These are phyloP conservation scores for Mola mola DNA, from an alignment of 2,113 vertebrate species.

Conservation along the genomic window DNA sequence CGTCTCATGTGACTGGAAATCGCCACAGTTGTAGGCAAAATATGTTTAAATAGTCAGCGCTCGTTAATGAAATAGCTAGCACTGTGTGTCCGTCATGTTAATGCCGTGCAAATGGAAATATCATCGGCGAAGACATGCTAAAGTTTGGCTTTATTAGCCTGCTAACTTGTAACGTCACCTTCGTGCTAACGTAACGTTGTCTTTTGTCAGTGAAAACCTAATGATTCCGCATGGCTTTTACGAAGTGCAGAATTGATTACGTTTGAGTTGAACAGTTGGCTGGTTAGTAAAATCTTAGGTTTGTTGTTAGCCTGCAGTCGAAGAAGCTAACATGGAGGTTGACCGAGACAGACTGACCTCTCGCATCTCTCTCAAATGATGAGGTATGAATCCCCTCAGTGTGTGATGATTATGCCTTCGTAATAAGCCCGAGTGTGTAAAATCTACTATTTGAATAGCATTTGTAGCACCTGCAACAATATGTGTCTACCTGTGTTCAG, in stretches of 20 bases:
- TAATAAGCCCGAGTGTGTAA: neutral
- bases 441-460: neutral
- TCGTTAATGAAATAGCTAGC: fast-evolving
- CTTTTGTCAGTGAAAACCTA: neutral
- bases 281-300: too few relatives aligned
- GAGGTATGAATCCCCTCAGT: slow-evolving; percentile 52
- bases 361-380: slow-evolving; percentile 11
- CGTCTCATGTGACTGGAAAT: neutral
- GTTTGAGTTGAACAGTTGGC: neutral
- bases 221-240: neutral
- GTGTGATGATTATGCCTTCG: neutral
- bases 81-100: neutral
- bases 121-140: slow-evolving; percentile 43
- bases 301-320: slow-evolving; percentile 18
- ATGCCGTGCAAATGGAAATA: neutral
- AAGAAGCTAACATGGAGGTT: slow-evolving; percentile 44
- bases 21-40: neutral
- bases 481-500: neutral
- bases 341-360: slow-evolving; percentile 27
- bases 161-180: slow-evolving; percentile 3
- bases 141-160: slow-evolving; percentile 19
- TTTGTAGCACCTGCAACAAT: neutral
- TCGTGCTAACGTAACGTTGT: neutral
- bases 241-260: neutral
- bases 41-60: neutral